A percentile compares a stretch with the other conserved stretches of the same genome.
phyloP scores from a whole-genome alignment of 2,888 invertebrate species.

The Dugesia japonica region DNA sequence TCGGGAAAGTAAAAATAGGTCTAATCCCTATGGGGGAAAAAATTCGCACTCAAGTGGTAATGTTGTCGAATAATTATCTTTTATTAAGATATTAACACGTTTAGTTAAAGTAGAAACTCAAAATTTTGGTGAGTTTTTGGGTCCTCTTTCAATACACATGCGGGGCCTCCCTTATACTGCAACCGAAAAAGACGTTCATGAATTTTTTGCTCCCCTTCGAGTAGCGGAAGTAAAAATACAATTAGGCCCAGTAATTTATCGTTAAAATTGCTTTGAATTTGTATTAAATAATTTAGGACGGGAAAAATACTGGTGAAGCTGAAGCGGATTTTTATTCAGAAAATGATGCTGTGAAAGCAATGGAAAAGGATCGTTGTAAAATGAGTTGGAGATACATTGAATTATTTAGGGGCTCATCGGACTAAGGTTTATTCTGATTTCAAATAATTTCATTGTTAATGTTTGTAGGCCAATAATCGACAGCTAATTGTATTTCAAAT shows the following conservation, averaged over 20 bases:
- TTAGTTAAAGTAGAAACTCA: background rate
- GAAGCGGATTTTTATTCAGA: background rate
- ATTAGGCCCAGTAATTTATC: background rate
- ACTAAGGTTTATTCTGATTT: background rate
- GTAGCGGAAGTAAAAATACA: constrained; percentile 20
- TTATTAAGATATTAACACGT: no score
- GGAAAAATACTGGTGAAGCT: background rate
- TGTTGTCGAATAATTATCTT: background rate
- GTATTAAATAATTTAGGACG: background rate
- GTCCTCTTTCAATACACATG: constrained; percentile 12
- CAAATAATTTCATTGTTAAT: background rate
- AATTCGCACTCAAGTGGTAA: background rate
- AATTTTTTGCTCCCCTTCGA: constrained; percentile 10
- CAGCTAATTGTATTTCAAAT: no score
- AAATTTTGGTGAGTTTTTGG: constrained; percentile 2
- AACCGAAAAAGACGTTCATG: background rate
- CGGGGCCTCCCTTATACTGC: constrained; percentile 9
- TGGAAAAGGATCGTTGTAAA: constrained; percentile 15
- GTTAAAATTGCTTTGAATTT: background rate
- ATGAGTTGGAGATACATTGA: constrained; percentile 12
- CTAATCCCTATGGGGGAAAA: background rate
- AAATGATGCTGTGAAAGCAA: background rate
- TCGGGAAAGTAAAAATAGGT: background rate
- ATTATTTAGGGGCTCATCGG: background rate
- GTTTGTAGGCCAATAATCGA: no score